Base-by-base conservation (phyloP, 1,140 invertebrate genomes). In the Drosophila parabipectinata region DNA sequence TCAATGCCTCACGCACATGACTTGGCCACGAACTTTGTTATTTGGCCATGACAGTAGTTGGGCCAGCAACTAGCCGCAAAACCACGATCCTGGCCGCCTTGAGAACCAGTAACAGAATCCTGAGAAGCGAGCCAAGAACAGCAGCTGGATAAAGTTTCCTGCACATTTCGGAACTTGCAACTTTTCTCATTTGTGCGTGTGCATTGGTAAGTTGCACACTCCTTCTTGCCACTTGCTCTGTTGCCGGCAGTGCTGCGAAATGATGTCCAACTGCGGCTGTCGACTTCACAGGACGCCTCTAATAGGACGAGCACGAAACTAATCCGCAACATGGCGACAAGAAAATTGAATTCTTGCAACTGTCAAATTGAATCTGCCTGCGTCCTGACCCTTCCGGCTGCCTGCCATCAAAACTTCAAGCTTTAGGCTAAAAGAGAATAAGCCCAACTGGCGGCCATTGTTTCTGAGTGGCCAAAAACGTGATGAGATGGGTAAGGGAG, bases 111-210 rank as follows among this genome's bases (percentile, higher is more conserved):
- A 55, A 45, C 21, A 62, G 39, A 14, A 14, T 58, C 54, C 52
- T 28, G 5, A 5, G 26, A 5, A 28, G 26, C 26, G 26, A 28
- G 26, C 5, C 26, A 28, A 28, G 26, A 28, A 28, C 26, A 28
- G 76, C 80, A 78, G 75, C 63, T 80, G 72, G 48, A 84, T 51
- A 72, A 76, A 61, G 39, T 87, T 83, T 76, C 78, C 60, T 76
- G 53, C 79, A 77, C 44, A 79, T 72, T 61, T 79, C 30, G 47
- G 39, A 83, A 87, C 67, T 83, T 52, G 60, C 67, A 88, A 88
- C 83, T 88, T 88, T 88, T 88, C 83, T 88, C 83, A 88, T 88
- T 88, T 88, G 83, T 88, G 76, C 79, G 79, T 88, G 83, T 88
- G 82, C 82, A 84, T 63, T 87, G 54, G 57, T 58, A 77, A 84